Evolutionary conservation across 2,888 invertebrate genomes (phyloP).

Genomic region (Eucriotettix oculatus): DNA sequence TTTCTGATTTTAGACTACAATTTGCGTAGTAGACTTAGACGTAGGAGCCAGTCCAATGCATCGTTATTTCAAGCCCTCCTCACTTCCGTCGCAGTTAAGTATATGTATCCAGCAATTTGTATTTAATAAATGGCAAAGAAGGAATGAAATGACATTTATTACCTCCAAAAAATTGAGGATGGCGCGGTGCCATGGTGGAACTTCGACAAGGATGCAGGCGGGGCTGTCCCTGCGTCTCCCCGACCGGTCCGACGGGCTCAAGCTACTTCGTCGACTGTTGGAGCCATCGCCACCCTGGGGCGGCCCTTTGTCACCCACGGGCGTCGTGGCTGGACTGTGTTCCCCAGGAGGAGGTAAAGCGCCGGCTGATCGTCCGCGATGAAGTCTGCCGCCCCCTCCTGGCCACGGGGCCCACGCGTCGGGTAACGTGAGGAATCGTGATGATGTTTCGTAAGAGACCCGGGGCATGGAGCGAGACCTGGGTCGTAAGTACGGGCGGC

Average conservation of each 20-base stretch:
- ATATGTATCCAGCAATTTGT: no score
- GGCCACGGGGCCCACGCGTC: conserved; percentile 17
- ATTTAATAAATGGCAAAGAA: no score
- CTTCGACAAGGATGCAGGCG: conserved; percentile 22
- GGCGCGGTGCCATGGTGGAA: conserved; percentile 24
- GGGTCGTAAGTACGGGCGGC: conserved; percentile 22
- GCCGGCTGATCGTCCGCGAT: conserved; percentile 20
- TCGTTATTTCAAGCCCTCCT: no score
- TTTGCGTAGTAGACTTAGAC: no score
- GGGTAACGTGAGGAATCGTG: conserved; percentile 22
- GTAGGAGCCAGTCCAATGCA: no score
- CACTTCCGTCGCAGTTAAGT: no score
- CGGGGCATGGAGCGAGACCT: conserved; percentile 29
- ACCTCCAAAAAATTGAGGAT: conserved; percentile 26
- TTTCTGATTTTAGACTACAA: no score
- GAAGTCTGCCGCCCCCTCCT: conserved; percentile 16
- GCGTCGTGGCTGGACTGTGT: conserved; percentile 4
- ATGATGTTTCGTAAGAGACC: conserved; percentile 24
- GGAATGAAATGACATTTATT: conserved; percentile 3
- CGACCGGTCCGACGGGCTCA: conserved; percentile 22
- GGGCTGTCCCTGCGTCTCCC: conserved; percentile 22
- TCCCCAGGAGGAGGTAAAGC: conserved; percentile 18
- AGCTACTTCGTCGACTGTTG: conserved; percentile 22
- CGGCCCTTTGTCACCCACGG: conserved; percentile 6
- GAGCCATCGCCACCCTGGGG: conserved; percentile 13